Percentiles rank a stretch among this genome's conserved stretches.
phyloP scores from a whole-genome alignment of 2,113 vertebrate genomes.

The Turnix velox region DNA sequence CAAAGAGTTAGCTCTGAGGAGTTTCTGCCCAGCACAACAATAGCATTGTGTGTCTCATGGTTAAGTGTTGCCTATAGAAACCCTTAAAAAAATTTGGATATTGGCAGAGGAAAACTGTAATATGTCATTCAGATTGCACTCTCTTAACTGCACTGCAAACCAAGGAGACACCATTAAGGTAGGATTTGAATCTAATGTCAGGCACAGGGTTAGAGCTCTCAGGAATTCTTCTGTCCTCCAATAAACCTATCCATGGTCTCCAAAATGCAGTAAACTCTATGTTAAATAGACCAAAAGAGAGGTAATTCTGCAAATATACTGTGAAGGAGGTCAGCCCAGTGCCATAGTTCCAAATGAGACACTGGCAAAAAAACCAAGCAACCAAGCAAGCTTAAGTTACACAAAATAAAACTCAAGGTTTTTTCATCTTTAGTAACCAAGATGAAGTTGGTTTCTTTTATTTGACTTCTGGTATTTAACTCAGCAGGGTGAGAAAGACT shows the following conservation, averaged over 20 bases:
- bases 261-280: neutral
- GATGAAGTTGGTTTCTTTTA: neutral
- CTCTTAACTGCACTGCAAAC: neutral
- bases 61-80: neutral
- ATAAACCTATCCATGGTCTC: neutral
- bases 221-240: neutral
- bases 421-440: neutral
- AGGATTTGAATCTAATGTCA: neutral
- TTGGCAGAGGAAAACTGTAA: neutral
- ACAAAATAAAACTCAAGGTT: neutral
- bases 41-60: neutral
- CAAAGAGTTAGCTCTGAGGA: neutral
- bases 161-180: neutral
- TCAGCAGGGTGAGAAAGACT: neutral
- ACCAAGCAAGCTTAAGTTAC: neutral
- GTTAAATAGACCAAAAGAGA: neutral
- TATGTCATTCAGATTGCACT: neutral
- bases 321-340: neutral
- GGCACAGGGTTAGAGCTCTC: neutral
- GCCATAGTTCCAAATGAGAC: neutral
- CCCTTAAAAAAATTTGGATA: neutral
- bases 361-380: neutral
- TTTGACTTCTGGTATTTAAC: neutral
- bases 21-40: neutral
- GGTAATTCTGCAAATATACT: fast-evolving